Evolutionary conservation across 2,888 invertebrate genomes (phyloP).

Genomic region (Electrophaes corylata): DNA sequence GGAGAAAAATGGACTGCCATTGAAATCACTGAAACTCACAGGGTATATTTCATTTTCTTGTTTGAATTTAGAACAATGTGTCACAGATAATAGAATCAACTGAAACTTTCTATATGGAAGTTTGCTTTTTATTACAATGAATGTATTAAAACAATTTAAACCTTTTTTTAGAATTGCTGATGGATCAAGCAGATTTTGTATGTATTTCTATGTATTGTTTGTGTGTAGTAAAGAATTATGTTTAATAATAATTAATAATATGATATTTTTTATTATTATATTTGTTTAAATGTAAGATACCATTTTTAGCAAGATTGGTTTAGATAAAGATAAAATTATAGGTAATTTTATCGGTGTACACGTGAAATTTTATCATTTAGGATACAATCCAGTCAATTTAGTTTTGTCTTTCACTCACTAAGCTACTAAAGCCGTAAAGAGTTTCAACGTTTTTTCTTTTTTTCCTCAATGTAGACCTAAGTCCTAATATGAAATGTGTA

Average conservation of each 20-base stretch:
- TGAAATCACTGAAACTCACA: slow-evolving; percentile 27
- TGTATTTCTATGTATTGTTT: too few species aligned
- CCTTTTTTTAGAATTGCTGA: too few species aligned
- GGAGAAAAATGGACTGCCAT: slow-evolving; percentile 35
- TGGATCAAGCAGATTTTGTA: too few species aligned
- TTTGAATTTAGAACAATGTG: slow-evolving; percentile 9
- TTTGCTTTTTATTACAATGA: too few species aligned
- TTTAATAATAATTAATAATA: too few species aligned
- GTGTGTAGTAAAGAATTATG: too few species aligned
- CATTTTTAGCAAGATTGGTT: neutral
- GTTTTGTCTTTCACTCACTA: neutral
- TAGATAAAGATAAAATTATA: neutral
- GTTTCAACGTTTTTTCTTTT: slow-evolving; percentile 16
- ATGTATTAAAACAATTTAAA: too few species aligned
- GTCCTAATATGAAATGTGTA: too few species aligned
- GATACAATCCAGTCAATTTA: neutral
- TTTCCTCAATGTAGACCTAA: neutral
- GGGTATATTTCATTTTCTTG: slow-evolving; percentile 9
- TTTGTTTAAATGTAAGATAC: too few species aligned
- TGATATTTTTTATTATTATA: too few species aligned
- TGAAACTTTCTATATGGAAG: too few species aligned
- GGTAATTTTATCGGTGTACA: neutral
- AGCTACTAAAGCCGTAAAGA: neutral
- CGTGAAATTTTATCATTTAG: neutral
- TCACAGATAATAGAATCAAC: neutral